Evolutionary conservation across 1,140 invertebrate species (phyloP).

Genomic region (Aphelenchoides besseyi): DNA sequence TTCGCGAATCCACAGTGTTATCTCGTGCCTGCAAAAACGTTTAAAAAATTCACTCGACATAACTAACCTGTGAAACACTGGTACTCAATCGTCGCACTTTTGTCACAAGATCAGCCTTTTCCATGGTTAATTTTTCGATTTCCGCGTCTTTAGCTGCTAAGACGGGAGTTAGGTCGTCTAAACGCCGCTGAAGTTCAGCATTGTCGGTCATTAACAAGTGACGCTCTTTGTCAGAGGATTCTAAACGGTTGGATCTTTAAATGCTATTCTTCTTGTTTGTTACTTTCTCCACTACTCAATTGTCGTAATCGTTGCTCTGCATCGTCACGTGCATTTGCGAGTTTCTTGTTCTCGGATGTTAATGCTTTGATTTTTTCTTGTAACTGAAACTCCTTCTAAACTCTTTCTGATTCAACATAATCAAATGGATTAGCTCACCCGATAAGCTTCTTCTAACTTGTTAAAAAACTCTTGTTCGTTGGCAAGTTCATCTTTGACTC

Average conservation of each 20-base stretch:
- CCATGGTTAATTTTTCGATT: slow-evolving; percentile 39
- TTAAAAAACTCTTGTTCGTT: slow-evolving; percentile 34
- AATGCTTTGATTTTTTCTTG: slow-evolving; percentile 30
- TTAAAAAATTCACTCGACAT: slow-evolving; percentile 20
- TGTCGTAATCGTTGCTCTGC: slow-evolving; percentile 3
- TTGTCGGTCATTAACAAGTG: slow-evolving; percentile 40
- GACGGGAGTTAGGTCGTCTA: slow-evolving; percentile 49
- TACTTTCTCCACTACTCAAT: slow-evolving; percentile 1
- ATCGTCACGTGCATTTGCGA: slow-evolving; percentile 27
- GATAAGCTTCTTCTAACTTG: slow-evolving; percentile 36
- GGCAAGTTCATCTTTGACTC: slow-evolving; percentile 1
- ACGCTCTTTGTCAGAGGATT: slow-evolving; percentile 33
- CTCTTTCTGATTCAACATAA: background rate
- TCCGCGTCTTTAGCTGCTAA: slow-evolving; percentile 51
- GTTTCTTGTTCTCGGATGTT: slow-evolving; percentile 29
- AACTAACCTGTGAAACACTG: slow-evolving; percentile 15
- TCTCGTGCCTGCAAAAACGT: slow-evolving; percentile 1
- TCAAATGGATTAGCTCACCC: slow-evolving; percentile 25
- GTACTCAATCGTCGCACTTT: slow-evolving; percentile 19
- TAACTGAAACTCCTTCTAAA: slow-evolving; percentile 33
- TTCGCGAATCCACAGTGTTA: slow-evolving; percentile 2
- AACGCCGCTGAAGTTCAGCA: slow-evolving; percentile 44
- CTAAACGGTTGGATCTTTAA: background rate
- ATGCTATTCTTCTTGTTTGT: background rate
- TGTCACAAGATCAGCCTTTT: slow-evolving; percentile 26